Percentiles rank a stretch among this genome's conserved stretches.
phyloP scores from a whole-genome alignment of 2,888 invertebrate species.

The Folsomia manolachei region DNA sequence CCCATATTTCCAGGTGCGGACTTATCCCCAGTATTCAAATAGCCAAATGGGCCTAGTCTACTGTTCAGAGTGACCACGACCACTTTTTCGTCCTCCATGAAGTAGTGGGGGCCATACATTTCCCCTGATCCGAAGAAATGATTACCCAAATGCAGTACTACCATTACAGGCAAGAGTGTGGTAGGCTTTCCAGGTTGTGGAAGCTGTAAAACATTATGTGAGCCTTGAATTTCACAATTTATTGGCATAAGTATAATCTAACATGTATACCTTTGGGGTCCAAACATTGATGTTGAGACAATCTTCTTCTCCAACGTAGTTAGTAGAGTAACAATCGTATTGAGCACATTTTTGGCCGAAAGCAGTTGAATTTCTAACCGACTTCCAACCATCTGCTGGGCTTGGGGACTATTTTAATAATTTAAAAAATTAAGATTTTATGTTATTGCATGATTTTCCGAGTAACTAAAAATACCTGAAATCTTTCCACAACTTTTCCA shows the following conservation, averaged over 20 bases:
- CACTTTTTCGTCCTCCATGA: constrained; percentile 23
- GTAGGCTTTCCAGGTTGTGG: constrained; percentile 35
- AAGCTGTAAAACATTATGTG: constrained; percentile 12
- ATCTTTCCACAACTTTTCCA: constrained; percentile 3
- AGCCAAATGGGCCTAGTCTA: constrained; percentile 23
- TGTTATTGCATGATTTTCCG: background rate
- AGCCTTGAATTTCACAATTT: background rate
- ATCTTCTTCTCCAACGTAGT: constrained; percentile 34
- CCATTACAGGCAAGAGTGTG: constrained; percentile 39
- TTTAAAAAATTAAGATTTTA: background rate
- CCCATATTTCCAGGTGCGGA: constrained; percentile 35
- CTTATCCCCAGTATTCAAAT: constrained; percentile 23
- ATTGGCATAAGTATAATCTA: background rate
- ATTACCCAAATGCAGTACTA: constrained; percentile 36
- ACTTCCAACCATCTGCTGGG: constrained; percentile 38
- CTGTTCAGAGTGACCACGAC: constrained; percentile 13
- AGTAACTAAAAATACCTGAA: background rate
- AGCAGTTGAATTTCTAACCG: constrained; percentile 29
- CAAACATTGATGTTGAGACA: constrained; percentile 42
- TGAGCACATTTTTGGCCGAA: constrained; percentile 34
- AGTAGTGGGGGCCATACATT: constrained; percentile 28
- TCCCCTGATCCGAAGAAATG: constrained; percentile 23
- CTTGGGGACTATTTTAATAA: constrained; percentile 23
- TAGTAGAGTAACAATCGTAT: constrained; percentile 13
- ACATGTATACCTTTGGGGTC: constrained; percentile 27